Evolutionary conservation across 2,888 invertebrate species (phyloP).

Genomic region (Chorisops tibialis): DNA sequence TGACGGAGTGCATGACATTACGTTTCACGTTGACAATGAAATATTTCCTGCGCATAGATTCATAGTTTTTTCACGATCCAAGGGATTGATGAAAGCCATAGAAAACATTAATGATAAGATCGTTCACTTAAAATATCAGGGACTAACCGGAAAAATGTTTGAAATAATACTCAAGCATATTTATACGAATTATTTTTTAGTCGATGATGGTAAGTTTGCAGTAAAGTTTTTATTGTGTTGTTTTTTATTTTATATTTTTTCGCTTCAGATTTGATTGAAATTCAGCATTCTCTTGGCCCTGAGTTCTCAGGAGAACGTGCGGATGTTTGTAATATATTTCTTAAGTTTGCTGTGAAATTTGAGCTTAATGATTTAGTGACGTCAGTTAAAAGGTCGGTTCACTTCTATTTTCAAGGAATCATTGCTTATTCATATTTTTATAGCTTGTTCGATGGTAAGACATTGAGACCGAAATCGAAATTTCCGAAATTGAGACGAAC

Average conservation of each 20-base stretch:
- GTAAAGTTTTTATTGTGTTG: not conserved
- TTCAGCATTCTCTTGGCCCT: constrained; percentile 44
- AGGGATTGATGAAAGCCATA: constrained; percentile 60
- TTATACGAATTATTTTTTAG: constrained; percentile 57
- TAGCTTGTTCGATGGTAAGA: constrained; percentile 34
- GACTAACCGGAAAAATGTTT: constrained; percentile 59
- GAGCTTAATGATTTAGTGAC: constrained; percentile 43
- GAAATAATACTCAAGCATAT: constrained; percentile 66
- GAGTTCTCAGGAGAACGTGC: constrained; percentile 35
- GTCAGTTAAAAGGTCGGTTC: constrained; percentile 40
- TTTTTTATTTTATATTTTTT: not conserved
- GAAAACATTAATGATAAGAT: constrained; percentile 46
- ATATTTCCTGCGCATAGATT: constrained; percentile 70
- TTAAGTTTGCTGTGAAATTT: constrained; percentile 43
- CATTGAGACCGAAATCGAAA: constrained; percentile 39
- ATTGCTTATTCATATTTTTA: constrained; percentile 35
- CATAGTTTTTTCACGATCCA: constrained; percentile 64
- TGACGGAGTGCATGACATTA: constrained; percentile 70
- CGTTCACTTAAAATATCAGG: constrained; percentile 42
- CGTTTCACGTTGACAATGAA: constrained; percentile 63
- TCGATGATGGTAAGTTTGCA: constrained; percentile 42
- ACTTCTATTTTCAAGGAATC: not conserved
- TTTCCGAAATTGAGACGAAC: constrained; percentile 54
- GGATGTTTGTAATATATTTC: constrained; percentile 41
- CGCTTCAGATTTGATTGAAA: constrained; percentile 44